Base-by-base conservation (phyloP, 2,797 vertebrate species). In the Phrynocephalus forsythii region DNA sequence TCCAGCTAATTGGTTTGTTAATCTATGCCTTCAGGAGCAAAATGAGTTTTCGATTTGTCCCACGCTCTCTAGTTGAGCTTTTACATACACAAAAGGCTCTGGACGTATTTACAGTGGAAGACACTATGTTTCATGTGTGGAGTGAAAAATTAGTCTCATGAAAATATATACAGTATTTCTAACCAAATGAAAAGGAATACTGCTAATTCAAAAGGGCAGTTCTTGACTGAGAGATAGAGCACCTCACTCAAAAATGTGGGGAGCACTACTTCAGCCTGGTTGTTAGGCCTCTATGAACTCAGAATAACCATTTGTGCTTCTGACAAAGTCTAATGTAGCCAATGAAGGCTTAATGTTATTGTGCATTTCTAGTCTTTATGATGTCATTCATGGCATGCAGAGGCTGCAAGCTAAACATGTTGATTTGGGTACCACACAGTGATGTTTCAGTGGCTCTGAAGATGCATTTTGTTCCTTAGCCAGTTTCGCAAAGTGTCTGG, bases 1-100 rank as follows among this genome's bases (percentile, higher is more conserved):
- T 60, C 75, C 68, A 91, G 24, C 75, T 76, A 86, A 87, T 44
- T 78, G 67, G 80, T 71, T 88, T 85, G 80, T 85, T 88, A 90
- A 85, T 63, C 20, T 90, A 82, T 66, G 79, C 50, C 66, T 89
- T 77, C 85, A 79, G 50, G 86, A 85, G 86, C n/a, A 82, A 86
- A 88, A 6, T 16, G 0, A 0, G 75, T 84, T 33, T 22, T 71
- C 71, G 10, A 24, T 82, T 63, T 91, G 63, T 66, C 89, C 44
- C 80, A 83, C 24, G 6, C 30, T 20, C 26, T 76, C 52, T 44
- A 77, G 30, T 67, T 84, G 68, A 56, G n/a, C 75, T 33, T 85
- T 7, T 82, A 48, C 44, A 67, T 50, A 82, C 56, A 26, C 38
- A 66, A 66, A 72, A 48, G 1, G 8, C 60, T 63, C 52, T 60